Base-by-base conservation (phyloP, 2,113 vertebrate species). In the Aspidoscelis tigris region DNA sequence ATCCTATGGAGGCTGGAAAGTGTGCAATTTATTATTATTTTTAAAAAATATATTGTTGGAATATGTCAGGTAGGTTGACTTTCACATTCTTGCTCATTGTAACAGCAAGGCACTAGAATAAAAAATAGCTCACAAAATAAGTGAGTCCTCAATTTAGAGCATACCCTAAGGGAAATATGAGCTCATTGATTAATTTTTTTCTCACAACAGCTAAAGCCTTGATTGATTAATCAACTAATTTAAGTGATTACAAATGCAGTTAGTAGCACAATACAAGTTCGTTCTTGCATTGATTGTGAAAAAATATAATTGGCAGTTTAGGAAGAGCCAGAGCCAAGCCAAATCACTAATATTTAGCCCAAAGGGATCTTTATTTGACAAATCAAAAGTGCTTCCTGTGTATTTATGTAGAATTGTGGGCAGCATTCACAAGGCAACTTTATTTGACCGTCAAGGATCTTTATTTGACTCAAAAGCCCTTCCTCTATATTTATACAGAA, bases 211-310 rank as follows among this genome's bases (percentile, higher is more conserved):
- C 43, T n/a, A 80, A 50, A 50, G 4, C 7, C 11, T 16, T 68
- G 61, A 26, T 80, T 50, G 9, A 39, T 53, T 12, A 53, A 80
- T 53, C 10, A 69, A 39, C 44, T 22, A n/a, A 80, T 55, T 39
- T 24, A 80, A 50, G 26, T 50, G 43, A 70, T 70, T 80, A 80
- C 33, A 95, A 89, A 82, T 92, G 86, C 80, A 90, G 90, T 93
- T 93, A 94, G 93, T 95, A 88, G 81, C 16, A 91, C 92, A 78
- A 94, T 91, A 92, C 88, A 92, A 93, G 88, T 86, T 83, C 80
- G 78, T 84, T 75, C 73, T 75, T 1, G 71, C 44, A 55, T 61
- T 44, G 82, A 71, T 11, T 21, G 43, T 50, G 80, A 24, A 53
- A 86, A 88, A 87, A 3, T 39, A 22, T 44, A 43, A 72, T 22